These are phyloP conservation scores for Leistus spinibarbis DNA, from an alignment of 2,888 invertebrate species.

Conservation along the genomic window DNA sequence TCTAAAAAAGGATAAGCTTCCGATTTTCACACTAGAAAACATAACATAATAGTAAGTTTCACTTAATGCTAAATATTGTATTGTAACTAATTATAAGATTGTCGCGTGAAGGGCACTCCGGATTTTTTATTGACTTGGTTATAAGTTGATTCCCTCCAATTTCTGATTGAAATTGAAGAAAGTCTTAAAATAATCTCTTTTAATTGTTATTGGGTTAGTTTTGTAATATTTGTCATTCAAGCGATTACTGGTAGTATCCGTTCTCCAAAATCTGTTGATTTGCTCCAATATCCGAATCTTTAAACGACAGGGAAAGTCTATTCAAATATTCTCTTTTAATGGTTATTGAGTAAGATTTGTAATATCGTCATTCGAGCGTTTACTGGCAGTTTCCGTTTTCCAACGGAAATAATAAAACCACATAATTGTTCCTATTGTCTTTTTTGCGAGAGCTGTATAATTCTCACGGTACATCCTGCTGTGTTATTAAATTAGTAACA, in stretches of 20 bases:
- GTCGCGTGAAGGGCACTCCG: too few species aligned
- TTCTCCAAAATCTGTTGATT: too few species aligned
- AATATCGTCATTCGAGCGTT: neutral
- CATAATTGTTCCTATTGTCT: neutral
- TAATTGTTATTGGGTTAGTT: too few species aligned
- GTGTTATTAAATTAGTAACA: neutral
- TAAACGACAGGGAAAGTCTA: neutral
- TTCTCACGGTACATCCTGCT: neutral
- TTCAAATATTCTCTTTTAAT: neutral
- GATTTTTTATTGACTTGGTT: too few species aligned
- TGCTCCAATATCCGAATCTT: too few species aligned
- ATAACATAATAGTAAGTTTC: neutral
- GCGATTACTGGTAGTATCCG: too few species aligned
- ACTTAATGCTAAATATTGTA: neutral
- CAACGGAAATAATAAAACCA: neutral
- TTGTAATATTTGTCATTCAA: too few species aligned
- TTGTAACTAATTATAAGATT: neutral
- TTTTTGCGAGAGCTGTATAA: neutral
- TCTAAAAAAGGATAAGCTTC: neutral
- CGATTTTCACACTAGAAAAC: neutral
- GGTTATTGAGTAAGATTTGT: neutral
- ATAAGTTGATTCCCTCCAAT: too few species aligned
- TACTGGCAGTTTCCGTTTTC: neutral
- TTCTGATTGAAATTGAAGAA: too few species aligned
- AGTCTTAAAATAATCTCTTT: too few species aligned